Evolutionary conservation across 2,797 vertebrate genomes (phyloP), one percentile per base, ranked within the genome.

Genomic region (Pseudochirops corinnae): DNA sequence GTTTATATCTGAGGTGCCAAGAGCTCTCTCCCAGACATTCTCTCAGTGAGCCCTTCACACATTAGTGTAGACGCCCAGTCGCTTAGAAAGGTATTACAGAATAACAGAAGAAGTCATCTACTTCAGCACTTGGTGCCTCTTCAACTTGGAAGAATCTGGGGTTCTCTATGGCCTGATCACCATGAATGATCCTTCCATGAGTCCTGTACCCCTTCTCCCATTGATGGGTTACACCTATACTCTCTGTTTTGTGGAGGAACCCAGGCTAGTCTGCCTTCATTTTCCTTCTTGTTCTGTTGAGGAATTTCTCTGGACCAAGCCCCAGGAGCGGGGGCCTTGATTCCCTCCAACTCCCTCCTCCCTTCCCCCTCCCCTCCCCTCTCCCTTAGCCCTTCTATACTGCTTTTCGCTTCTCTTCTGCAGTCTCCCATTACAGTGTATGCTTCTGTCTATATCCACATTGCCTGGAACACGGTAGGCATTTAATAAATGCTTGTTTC

Each of bases 1-100:
- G 33, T 16, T 95, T 33, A 55, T 94, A 93, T 93, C 90, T 92
- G 90, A 91, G 94, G 57, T 82, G 16, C 3, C 62, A 94, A 94
- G 18, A 94, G 10, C 56, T 95, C n/a, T 67, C 91, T 95, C 95
- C 16, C 60, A 91, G 5, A 31, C 87, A 91, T 52, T 18, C 24
- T 39, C 18, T 24, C 16, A 39, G 16, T 39, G 18, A 46, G 67
- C 6, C n/a, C 39, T 82, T 60, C 52, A 56, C n/a, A 12, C 31
- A 56, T 58, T 11, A 90, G 16, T 92, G 16, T 1, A 90, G 91
- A 94, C 50, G 28, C 0, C 39, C 92, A 56, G 10, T 93, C 92
- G 91, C 39, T 93, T 3, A 93, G 92, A 55, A 91, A 56, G 16
- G 94, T 12, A 21, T 92, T 24, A 87, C 58, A 82, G 1, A 10